A percentile compares a stretch with the other conserved stretches of the same genome.
Conservation (phyloP, 1,140 invertebrate genomes). For the Caenorhabditis brenneri region DNA sequence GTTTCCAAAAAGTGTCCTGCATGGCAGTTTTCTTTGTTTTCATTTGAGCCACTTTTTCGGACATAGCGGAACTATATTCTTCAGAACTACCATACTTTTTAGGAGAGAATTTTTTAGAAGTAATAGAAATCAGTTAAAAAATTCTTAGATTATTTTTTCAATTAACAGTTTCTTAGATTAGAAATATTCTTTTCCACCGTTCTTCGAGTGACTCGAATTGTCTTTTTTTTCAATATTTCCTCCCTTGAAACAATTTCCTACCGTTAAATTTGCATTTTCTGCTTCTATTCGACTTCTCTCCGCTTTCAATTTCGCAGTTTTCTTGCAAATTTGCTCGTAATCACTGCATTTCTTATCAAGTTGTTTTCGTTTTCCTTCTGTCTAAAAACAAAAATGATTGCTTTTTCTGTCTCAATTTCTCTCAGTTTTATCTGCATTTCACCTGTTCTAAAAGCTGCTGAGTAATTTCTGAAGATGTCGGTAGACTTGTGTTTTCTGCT, state of each 20-base stretch:
- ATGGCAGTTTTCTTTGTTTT: too few relatives aligned
- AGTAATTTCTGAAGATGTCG: slow-evolving; percentile 19
- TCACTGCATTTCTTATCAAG: slow-evolving; percentile 35
- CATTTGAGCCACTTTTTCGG: too few relatives aligned
- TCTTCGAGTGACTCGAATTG: too few relatives aligned
- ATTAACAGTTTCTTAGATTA: background rate
- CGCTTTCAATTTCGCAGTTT: background rate
- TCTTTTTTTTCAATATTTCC: background rate
- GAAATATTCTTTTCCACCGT: too few relatives aligned
- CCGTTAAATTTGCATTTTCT: background rate
- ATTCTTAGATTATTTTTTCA: background rate
- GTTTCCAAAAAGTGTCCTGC: too few relatives aligned
- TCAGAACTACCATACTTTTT: too few relatives aligned
- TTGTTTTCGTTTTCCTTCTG: slow-evolving; percentile 22
- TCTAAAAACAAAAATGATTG: slow-evolving; percentile 3
- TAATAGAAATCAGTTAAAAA: too few relatives aligned
- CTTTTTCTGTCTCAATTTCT: background rate
- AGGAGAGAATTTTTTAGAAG: too few relatives aligned
- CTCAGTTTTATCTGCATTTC: background rate
- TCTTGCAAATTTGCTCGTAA: slow-evolving; percentile 22
- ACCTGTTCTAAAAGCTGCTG: slow-evolving; percentile 22
- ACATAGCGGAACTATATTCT: background rate
- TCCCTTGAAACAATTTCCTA: too few relatives aligned
- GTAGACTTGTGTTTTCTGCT: slow-evolving; percentile 29
- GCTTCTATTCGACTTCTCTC: background rate